phyloP scores from a whole-genome alignment of 2,797 vertebrate genomes.

The Takifugu rubripes region DNA sequence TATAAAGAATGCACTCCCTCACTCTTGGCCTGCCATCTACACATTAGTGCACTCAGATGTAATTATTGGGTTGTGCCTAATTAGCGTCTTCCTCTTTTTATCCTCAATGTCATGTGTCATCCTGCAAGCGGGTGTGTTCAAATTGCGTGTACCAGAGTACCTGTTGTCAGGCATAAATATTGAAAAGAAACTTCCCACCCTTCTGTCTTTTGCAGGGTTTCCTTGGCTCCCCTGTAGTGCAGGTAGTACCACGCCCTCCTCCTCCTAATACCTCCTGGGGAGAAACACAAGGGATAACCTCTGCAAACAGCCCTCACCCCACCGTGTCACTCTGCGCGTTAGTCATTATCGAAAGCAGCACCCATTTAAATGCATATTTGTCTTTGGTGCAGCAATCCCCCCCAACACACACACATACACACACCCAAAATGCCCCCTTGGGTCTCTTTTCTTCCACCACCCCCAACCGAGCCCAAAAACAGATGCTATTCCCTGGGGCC shows the following conservation, averaged over 20 bases:
- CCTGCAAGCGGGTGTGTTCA: constrained; percentile 36
- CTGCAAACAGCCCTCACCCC: constrained; percentile 24
- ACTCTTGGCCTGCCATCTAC: constrained; percentile 52
- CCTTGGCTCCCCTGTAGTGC: constrained; percentile 33
- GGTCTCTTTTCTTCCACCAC: constrained; percentile 21
- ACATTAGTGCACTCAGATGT: constrained; percentile 63
- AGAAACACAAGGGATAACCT: constrained; percentile 45
- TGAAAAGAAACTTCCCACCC: constrained; percentile 44
- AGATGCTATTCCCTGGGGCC: constrained; percentile 65
- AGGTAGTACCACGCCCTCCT: constrained; percentile 46
- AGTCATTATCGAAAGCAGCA: constrained; percentile 43
- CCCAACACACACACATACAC: too few species aligned
- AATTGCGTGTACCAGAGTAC: constrained; percentile 58
- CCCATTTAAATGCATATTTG: constrained; percentile 53
- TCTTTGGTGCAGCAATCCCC: constrained; percentile 2
- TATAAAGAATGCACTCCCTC: constrained; percentile 56
- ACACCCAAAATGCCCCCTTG: constrained; percentile 37
- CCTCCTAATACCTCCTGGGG: constrained; percentile 38
- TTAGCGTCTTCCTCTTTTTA: constrained; percentile 52
- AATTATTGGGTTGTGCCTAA: constrained; percentile 69
- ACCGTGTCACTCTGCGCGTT: constrained; percentile 18
- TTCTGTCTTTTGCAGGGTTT: constrained; percentile 34
- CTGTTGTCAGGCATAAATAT: constrained; percentile 62
- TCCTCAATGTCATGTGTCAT: constrained; percentile 12
- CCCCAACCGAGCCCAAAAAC: constrained; percentile 49